Evolutionary conservation across 35 echinoderm and acorn worm species (phyloP).

Genomic region (Ophioderma brevispina): DNA sequence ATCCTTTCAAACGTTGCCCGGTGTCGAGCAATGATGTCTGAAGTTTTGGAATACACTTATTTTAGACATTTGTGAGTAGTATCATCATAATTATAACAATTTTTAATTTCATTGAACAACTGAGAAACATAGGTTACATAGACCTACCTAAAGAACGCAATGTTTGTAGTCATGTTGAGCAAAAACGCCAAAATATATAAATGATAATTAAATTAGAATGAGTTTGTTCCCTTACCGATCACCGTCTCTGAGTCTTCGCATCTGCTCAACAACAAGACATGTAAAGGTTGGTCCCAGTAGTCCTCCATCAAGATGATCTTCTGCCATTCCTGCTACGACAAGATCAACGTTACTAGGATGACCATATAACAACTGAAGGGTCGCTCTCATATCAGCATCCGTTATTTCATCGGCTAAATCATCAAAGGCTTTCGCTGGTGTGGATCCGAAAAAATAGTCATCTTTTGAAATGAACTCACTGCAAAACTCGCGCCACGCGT

Average conservation of each 20-base stretch:
- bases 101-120: no score
- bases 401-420: constrained; percentile 53
- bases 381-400: constrained; percentile 16
- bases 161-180: no score
- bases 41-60: no score
- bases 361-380: not conserved
- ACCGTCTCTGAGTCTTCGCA: constrained; percentile 61
- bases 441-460: no score
- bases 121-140: no score
- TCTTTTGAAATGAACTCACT: not conserved
- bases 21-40: no score
- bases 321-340: not conserved
- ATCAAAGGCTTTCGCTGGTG: constrained; percentile 47
- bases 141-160: no score
- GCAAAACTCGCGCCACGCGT: constrained; percentile 67
- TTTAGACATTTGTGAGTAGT: no score
- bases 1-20: no score
- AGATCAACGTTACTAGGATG: not conserved
- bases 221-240: constrained; percentile 83
- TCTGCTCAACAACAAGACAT: constrained; percentile 72
- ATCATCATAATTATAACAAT: no score
- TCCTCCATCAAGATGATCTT: not conserved
- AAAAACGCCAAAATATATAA: no score
- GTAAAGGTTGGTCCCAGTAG: constrained; percentile 30
- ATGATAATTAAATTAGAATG: no score